Conservation (phyloP, 2,888 invertebrate genomes). For the Lymantria dispar region DNA sequence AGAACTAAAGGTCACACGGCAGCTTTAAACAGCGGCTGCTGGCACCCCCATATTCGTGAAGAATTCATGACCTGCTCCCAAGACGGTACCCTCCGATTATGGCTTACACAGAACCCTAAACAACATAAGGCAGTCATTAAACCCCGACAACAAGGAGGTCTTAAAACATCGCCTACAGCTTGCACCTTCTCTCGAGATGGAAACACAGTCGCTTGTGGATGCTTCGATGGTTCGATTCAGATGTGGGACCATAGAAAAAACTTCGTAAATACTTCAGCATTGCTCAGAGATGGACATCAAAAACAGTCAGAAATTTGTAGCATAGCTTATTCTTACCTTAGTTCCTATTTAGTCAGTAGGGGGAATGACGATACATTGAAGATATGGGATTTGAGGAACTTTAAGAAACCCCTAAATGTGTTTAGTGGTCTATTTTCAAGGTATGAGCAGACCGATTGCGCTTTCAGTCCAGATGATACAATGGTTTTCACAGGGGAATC, state of each 20-base stretch:
- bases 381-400: constrained; percentile 94
- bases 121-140: constrained; percentile 93
- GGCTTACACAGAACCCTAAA: constrained; percentile 91
- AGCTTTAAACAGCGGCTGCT: constrained; percentile 93
- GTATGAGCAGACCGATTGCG: constrained; percentile 91
- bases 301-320: constrained; percentile 91
- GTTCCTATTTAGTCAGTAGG: constrained; percentile 89
- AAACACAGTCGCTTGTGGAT: constrained; percentile 93
- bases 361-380: constrained; percentile 97
- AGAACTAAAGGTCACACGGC: constrained; percentile 97
- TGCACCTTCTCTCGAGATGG: constrained; percentile 94
- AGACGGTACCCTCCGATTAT: constrained; percentile 96
- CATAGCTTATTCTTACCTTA: constrained; percentile 94
- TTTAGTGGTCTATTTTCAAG: constrained; percentile 89
- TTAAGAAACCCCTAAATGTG: constrained; percentile 89
- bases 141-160: constrained; percentile 91
- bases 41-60: constrained; percentile 94
- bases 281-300: constrained; percentile 91
- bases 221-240: constrained; percentile 97
- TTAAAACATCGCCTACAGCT: constrained; percentile 92
- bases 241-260: constrained; percentile 98
- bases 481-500: constrained; percentile 95
- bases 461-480: constrained; percentile 96
- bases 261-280: constrained; percentile 92
- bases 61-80: constrained; percentile 97